Percentiles rank a stretch among this genome's conserved stretches.
Conservation (phyloP, 2,888 invertebrate genomes). For the Diloba caeruleocephala region DNA sequence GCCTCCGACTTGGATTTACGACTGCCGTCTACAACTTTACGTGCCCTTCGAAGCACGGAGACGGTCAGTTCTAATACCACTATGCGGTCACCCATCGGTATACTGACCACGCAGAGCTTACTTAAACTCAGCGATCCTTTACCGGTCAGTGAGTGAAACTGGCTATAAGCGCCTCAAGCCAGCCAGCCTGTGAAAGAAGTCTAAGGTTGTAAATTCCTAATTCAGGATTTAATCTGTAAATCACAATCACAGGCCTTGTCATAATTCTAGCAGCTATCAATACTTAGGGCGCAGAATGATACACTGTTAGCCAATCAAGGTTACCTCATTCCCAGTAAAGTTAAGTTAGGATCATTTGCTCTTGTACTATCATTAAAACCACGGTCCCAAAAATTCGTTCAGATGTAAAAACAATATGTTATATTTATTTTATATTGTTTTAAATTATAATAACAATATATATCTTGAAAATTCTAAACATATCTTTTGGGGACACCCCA, state of each 20-base stretch:
- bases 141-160: too few relatives aligned
- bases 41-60: too few relatives aligned
- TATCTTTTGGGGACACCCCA: too few relatives aligned
- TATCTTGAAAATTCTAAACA: too few relatives aligned
- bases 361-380: conserved; percentile 26
- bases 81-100: too few relatives aligned
- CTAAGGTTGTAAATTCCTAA: conserved; percentile 52
- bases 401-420: conserved; percentile 1
- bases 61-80: too few relatives aligned
- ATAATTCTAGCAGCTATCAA: conserved; percentile 49
- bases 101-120: too few relatives aligned
- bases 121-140: too few relatives aligned
- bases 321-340: conserved; percentile 26
- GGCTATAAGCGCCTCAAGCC: too few relatives aligned
- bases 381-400: conserved; percentile 35
- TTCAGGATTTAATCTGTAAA: conserved; percentile 60
- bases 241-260: conserved; percentile 57
- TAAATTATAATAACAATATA: too few relatives aligned
- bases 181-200: conserved; percentile 33
- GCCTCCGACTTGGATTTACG: too few relatives aligned
- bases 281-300: conserved; percentile 46
- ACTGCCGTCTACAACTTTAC: too few relatives aligned
- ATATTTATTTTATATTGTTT: conserved; percentile 26
- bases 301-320: conserved; percentile 45
- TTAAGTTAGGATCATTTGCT: conserved; percentile 28